Evolutionary conservation across 1,140 invertebrate genomes (phyloP), one percentile per base, ranked within the genome.

Genomic region (Scaptomyza pallida): DNA sequence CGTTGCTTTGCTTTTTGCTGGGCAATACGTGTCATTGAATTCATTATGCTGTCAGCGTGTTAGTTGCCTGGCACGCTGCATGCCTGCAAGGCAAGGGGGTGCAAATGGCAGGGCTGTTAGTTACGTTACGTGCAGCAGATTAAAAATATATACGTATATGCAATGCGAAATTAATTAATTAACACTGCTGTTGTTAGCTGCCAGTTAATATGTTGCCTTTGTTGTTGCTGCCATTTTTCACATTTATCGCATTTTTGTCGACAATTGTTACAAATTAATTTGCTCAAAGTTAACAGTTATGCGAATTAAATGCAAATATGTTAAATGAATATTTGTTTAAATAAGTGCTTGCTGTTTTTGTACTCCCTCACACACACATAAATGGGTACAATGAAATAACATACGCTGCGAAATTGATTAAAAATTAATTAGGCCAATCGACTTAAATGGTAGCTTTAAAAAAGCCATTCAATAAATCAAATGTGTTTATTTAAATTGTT

Each of bases 11-110:
- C 48, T 37, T 52, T 50, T 50, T 40, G 30, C 48, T 37, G 41
- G 43, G 54, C 56, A 63, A 74, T 85, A 80, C 82, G 82, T 86
- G 73, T 80, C 81, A 81, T 81, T 86, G 77, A 86, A 78, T 86
- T 85, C 70, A 86, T 74, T 81, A 86, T 72, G 77, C 61, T 81
- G 81, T 86, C 81, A 74, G 77, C 45, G 45, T 52, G 59, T 48
- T 45, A 59, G 26, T 16, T 26, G 26, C 48, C 12, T 16, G 60
- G 23, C 26, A 44, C 17, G 13, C 41, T 15, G 17, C 26, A 40
- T 48, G 43, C 26, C 35, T 48, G 43, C 40, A 44, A 54, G 40
- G n/a, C 47, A 37, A 47, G 48, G 59, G 64, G 52, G 62, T n/a
- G 15, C 21, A 5, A 10, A 40, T 45, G 47, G 47, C 51, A 10